Evolutionary conservation across 2,113 vertebrate species (phyloP), one percentile per base, ranked within the genome.

Genomic region (Microcebus griseorufus): DNA sequence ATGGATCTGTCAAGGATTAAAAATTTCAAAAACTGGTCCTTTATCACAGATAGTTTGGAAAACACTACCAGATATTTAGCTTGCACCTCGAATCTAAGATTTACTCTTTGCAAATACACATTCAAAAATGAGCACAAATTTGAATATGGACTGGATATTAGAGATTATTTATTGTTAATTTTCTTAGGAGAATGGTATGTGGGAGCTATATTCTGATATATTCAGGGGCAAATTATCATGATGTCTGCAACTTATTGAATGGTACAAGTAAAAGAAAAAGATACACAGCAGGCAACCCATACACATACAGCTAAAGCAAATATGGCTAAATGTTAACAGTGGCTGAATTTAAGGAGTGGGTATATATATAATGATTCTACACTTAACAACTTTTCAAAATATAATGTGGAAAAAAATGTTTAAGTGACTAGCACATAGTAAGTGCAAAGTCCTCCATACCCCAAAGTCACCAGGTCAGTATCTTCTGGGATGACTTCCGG

Each of bases 401-500:
- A 83, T 10, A 53, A 85, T 14, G 64, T 70, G 60, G n/a, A 45
- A 79, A 93, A 86, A 75, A 53, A 55, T 13, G 73, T 39, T 89
- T 83, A 78, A 95, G 88, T 58, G 62, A 91, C 10, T 14, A 86
- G 13, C 8, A 91, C 1, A 3, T 3, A n/a, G 93, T 1, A 55
- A 65, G 60, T 84, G 9, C 2, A 0, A 76, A 95, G 72, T 81
- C 67, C 0, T 53, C 64, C 97, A 86, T 99, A 99, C 99, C 98
- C 70, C 5, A 99, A 98, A 73, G 99, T 99, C 82, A 98, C 97
- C 42, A 99, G 98, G 16, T 95, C 98, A 13, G 98, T 96, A 2
- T 99, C 98, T 93, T 99, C 97, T 10, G 99, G 99, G 69, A 99
- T 98, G 85, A 98, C 93, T 22, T 99, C 98, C 0, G 98, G 96